Evolutionary conservation across 2,113 vertebrate genomes (phyloP).

Genomic region (Chaetorhynchus papuensis): DNA sequence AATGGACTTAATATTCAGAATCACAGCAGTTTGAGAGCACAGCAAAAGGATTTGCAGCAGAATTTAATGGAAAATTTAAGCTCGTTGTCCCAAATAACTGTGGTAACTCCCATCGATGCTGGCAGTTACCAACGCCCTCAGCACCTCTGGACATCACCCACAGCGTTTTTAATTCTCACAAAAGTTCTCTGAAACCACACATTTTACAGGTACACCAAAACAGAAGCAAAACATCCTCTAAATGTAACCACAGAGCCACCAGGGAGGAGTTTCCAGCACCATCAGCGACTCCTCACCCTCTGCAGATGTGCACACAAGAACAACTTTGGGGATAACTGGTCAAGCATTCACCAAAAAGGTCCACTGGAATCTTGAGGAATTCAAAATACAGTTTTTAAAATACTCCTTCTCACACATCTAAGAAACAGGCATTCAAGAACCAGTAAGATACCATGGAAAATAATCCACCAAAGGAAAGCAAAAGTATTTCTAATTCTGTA

Average conservation of each 20-base stretch:
- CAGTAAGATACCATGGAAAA: not conserved
- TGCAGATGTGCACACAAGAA: rapidly evolving
- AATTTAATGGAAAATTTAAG: not conserved
- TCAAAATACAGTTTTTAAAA: rapidly evolving
- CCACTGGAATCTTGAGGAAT: not conserved
- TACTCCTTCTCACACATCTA: not conserved
- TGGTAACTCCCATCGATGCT: not conserved
- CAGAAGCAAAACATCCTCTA: not conserved
- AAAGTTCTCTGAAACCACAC: not conserved
- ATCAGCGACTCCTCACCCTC: rapidly evolving
- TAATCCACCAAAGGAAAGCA: not conserved
- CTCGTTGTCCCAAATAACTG: not conserved
- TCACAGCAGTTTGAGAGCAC: not conserved
- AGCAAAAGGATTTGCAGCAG: not conserved
- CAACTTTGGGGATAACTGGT: not conserved
- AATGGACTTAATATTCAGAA: not conserved
- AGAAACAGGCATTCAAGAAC: not conserved
- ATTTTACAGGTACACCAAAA: not conserved
- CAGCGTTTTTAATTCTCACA: not conserved
- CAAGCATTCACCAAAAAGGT: not conserved
- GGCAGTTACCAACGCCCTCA: not conserved
- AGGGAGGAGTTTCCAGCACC: not conserved
- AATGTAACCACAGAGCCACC: not conserved
- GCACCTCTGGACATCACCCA: not conserved
- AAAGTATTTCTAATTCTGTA: not conserved